Percentiles rank a stretch among this genome's conserved stretches.
Evolutionary conservation across 2,888 invertebrate genomes (phyloP).

Genomic region (Aquatica leii): DNA sequence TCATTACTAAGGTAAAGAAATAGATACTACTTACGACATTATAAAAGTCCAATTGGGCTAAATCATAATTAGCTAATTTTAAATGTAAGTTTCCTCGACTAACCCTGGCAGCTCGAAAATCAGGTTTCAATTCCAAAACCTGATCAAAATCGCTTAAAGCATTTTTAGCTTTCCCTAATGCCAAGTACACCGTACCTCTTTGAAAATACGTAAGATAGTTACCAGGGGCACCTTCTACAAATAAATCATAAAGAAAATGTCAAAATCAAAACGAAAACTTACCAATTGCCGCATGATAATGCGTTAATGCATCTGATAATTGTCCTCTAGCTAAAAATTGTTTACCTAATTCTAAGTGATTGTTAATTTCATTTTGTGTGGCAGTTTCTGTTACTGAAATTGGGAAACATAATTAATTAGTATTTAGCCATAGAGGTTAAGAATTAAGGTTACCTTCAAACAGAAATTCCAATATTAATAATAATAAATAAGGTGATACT

Average conservation of each 20-base stretch:
- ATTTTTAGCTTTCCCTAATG: constrained; percentile 93
- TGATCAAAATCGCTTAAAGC: constrained; percentile 93
- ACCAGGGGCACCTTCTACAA: constrained; percentile 90
- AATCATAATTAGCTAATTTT: constrained; percentile 85
- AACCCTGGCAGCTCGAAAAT: constrained; percentile 86
- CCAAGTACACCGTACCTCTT: constrained; percentile 94
- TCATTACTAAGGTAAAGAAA: too few relatives aligned
- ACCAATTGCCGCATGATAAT: constrained; percentile 98
- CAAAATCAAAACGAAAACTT: constrained; percentile 54
- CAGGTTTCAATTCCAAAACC: constrained; percentile 92
- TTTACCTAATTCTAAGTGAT: constrained; percentile 93
- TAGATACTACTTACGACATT: constrained; percentile 78
- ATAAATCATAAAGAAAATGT: too few relatives aligned
- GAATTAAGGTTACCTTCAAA: constrained; percentile 67
- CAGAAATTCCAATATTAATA: constrained; percentile 73
- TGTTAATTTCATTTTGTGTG: constrained; percentile 82
- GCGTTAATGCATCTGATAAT: constrained; percentile 93
- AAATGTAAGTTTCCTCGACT: constrained; percentile 85
- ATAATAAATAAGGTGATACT: constrained; percentile 71
- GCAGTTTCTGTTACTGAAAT: constrained; percentile 74
- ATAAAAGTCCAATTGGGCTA: constrained; percentile 83
- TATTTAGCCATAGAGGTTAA: constrained; percentile 41
- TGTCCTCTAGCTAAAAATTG: constrained; percentile 92
- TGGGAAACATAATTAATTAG: constrained; percentile 36
- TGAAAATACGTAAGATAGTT: constrained; percentile 97